phyloP scores from a whole-genome alignment of 2,888 invertebrate genomes.

The Chelonus formosanus region DNA sequence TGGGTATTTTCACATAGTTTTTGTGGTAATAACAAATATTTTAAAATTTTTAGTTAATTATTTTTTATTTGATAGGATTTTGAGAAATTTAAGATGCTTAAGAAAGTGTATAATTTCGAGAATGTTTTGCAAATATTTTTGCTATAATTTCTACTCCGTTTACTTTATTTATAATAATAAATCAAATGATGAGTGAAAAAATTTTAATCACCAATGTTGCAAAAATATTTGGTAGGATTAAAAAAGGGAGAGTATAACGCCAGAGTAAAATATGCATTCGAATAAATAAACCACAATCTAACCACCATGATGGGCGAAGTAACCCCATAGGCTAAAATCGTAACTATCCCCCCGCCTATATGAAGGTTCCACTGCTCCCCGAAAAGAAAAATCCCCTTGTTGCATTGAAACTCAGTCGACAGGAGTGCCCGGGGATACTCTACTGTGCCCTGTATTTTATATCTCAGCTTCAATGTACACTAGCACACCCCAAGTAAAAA shows the following conservation, averaged over 20 bases:
- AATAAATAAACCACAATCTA: conserved; percentile 45
- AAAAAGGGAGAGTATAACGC: too few relatives aligned
- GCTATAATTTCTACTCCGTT: too few relatives aligned
- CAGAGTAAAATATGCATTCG: neutral
- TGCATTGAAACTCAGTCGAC: conserved; percentile 40
- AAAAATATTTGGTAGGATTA: conserved; percentile 10
- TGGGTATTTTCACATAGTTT: too few relatives aligned
- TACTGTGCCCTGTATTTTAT: conserved; percentile 30
- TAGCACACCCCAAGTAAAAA: conserved; percentile 45
- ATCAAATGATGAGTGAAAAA: neutral
- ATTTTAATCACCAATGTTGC: conserved; percentile 4
- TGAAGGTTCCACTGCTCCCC: neutral
- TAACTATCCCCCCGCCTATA: neutral
- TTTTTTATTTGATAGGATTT: too few relatives aligned
- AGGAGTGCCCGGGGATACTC: conserved; percentile 29
- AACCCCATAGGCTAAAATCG: conserved; percentile 47
- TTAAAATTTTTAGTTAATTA: too few relatives aligned
- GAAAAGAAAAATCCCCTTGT: neutral
- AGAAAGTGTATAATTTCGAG: too few relatives aligned
- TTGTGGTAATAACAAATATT: too few relatives aligned
- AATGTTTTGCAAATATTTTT: too few relatives aligned
- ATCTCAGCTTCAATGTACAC: conserved; percentile 20
- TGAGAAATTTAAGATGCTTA: too few relatives aligned
- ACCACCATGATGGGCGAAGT: conserved; percentile 50
- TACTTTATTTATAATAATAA: too few relatives aligned